phyloP scores from a whole-genome alignment of 2,888 invertebrate species.

The Leptothorax acervorum region DNA sequence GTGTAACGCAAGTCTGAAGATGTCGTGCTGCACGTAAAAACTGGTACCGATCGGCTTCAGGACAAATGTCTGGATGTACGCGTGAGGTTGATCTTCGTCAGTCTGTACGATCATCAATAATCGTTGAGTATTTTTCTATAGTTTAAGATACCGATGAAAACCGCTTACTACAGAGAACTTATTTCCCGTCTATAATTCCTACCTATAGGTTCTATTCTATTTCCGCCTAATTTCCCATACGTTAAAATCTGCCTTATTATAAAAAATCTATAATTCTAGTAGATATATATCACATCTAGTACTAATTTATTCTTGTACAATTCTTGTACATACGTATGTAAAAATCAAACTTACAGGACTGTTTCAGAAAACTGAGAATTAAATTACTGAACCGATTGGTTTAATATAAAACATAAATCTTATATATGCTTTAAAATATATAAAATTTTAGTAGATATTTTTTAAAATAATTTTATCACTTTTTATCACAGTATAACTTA shows the following conservation, averaged over 20 bases:
- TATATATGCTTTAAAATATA: neutral
- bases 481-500: neutral
- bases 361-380: slow-evolving; percentile 33
- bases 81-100: slow-evolving; percentile 97
- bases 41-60: slow-evolving; percentile 95
- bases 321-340: neutral
- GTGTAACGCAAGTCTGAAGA: slow-evolving; percentile 97
- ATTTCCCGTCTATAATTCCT: neutral
- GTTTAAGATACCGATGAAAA: neutral
- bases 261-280: neutral
- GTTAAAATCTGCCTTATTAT: neutral
- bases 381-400: slow-evolving; percentile 76
- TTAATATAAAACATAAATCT: slow-evolving; percentile 53
- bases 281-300: neutral
- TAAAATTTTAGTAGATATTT: neutral
- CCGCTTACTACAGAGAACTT: neutral
- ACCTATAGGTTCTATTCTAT: neutral
- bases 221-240: slow-evolving; percentile 70
- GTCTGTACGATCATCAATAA: slow-evolving; percentile 89
- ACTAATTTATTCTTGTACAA: neutral
- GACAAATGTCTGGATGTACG: slow-evolving; percentile 97
- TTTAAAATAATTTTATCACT: neutral
- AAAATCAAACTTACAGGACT: neutral
- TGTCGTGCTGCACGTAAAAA: slow-evolving; percentile 97
- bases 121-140: slow-evolving; percentile 15